These are phyloP conservation scores for Caenorhabditis briggsae DNA, from an alignment of 1,140 invertebrate genomes.

Conservation along the genomic window DNA sequence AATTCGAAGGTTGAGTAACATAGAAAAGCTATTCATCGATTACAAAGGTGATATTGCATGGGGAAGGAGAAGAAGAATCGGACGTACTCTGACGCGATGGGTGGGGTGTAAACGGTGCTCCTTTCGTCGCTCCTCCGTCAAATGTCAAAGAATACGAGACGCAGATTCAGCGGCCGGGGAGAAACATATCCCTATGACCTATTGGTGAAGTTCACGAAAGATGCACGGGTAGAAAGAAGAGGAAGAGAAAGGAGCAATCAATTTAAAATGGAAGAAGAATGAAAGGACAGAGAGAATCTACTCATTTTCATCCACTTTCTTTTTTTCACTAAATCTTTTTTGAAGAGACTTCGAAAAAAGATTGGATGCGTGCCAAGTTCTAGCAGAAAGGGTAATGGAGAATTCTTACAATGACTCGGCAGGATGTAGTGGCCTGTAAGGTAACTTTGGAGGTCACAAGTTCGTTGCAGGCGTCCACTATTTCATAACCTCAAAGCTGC, in stretches of 20 bases:
- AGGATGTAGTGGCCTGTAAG: not conserved
- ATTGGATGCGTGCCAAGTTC: not conserved
- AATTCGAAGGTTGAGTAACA: not conserved
- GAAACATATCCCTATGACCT: slow-evolving; percentile 46
- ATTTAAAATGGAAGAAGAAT: slow-evolving; percentile 35
- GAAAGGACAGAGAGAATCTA: not conserved
- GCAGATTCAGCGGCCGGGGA: not conserved
- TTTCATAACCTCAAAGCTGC: slow-evolving; percentile 26
- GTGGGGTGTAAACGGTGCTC: slow-evolving; percentile 51
- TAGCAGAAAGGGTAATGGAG: not conserved
- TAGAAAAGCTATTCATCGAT: not conserved
- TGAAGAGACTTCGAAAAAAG: not conserved
- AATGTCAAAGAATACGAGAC: slow-evolving; percentile 36
- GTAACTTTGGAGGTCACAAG: slow-evolving; percentile 28
- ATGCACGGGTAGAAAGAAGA: slow-evolving; percentile 15
- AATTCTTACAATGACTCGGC: not conserved
- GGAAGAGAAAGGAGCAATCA: slow-evolving; percentile 17
- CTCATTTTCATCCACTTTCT: not conserved
- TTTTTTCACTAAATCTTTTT: not conserved
- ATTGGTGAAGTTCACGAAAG: slow-evolving; percentile 39
- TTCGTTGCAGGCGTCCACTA: not conserved
- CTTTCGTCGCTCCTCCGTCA: slow-evolving; percentile 13
- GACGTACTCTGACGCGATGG: slow-evolving; percentile 48
- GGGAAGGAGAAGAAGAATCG: slow-evolving; percentile 1
- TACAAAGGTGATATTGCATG: slow-evolving; percentile 44